phyloP scores from a whole-genome alignment of 2,888 invertebrate genomes.

The Cremastinae sp. region DNA sequence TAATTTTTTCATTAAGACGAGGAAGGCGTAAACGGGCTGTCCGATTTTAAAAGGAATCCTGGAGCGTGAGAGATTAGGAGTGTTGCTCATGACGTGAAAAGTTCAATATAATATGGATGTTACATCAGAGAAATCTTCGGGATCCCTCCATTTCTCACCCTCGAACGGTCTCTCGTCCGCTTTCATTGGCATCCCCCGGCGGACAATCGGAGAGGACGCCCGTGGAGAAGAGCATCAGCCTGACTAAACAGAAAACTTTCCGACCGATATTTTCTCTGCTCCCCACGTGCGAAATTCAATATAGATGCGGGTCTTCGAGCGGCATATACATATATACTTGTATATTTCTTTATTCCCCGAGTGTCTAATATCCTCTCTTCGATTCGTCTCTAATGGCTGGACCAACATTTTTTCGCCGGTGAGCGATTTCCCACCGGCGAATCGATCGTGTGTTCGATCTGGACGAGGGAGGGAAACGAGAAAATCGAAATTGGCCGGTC shows the following conservation, averaged over 20 bases:
- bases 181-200: background rate
- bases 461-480: background rate
- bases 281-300: constrained; percentile 16
- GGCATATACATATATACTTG: background rate
- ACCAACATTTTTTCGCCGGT: constrained; percentile 23
- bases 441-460: constrained; percentile 53
- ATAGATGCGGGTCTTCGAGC: background rate
- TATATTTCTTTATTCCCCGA: constrained; percentile 1
- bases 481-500: background rate
- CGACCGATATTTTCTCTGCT: constrained; percentile 41
- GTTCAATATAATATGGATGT: too few relatives aligned
- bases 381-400: constrained; percentile 18
- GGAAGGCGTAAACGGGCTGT: too few relatives aligned
- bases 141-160: constrained; percentile 7
- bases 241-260: constrained; percentile 40
- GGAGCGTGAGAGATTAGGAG: too few relatives aligned
- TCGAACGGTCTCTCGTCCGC: background rate
- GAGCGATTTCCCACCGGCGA: constrained; percentile 8
- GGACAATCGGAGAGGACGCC: constrained; percentile 11
- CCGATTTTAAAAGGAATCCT: too few relatives aligned
- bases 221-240: constrained; percentile 35
- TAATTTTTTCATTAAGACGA: too few relatives aligned
- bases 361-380: constrained; percentile 1
- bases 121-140: too few relatives aligned
- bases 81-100: too few relatives aligned